These are phyloP conservation scores for Acanthopleura granulata DNA, from an alignment of 2,888 invertebrate genomes.

Conservation along the genomic window DNA sequence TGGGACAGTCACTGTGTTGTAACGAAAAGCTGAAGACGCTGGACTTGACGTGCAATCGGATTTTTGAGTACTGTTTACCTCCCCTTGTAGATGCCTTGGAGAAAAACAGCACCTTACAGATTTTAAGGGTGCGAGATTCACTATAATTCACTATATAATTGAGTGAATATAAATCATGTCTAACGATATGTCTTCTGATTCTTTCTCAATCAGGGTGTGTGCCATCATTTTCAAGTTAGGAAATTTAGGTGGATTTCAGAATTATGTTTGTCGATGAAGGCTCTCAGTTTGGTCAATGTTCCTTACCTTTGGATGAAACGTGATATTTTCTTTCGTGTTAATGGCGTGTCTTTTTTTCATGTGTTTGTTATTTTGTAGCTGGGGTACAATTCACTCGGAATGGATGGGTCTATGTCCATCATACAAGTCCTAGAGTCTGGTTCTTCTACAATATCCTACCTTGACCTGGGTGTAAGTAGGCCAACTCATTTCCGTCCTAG, in stretches of 20 bases:
- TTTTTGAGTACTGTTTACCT: conserved; percentile 13
- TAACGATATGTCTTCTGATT: too few relatives aligned
- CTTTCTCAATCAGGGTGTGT: too few relatives aligned
- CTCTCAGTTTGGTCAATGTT: too few relatives aligned
- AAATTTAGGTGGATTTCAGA: too few relatives aligned
- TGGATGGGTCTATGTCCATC: background rate
- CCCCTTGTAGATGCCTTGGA: conserved; percentile 6
- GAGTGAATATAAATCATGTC: too few relatives aligned
- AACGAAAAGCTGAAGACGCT: conserved; percentile 20
- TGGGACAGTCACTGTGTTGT: background rate
- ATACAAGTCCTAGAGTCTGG: background rate
- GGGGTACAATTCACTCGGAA: background rate
- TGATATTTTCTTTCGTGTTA: too few relatives aligned
- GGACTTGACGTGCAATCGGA: conserved; percentile 28
- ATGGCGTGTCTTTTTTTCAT: too few relatives aligned
- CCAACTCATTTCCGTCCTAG: too few relatives aligned
- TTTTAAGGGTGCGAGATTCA: background rate
- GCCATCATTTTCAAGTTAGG: too few relatives aligned
- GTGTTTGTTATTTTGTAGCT: background rate
- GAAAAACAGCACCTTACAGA: background rate
- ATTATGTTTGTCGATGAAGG: too few relatives aligned
- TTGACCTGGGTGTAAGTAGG: background rate
- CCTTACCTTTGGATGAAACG: too few relatives aligned
- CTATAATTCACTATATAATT: too few relatives aligned
- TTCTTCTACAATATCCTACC: background rate